A percentile compares a stretch with the other conserved stretches of the same genome.
phyloP scores from a whole-genome alignment of 2,797 vertebrate genomes.

The Forpus xanthops region DNA sequence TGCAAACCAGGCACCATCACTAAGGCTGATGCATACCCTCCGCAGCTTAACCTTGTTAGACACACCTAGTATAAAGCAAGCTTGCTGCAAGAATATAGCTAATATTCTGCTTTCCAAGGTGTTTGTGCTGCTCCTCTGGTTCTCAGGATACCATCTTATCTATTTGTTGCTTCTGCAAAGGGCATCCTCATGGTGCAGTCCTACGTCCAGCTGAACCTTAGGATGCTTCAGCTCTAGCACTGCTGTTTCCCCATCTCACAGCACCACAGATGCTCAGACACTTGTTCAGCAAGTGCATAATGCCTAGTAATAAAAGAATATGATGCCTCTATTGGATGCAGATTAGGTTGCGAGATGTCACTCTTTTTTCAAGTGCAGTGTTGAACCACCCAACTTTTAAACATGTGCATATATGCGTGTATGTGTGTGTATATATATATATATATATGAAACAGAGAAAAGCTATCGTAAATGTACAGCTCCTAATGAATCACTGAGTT shows the following conservation, averaged over 20 bases:
- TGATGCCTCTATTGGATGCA: background rate
- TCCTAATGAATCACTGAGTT: constrained; percentile 56
- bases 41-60: background rate
- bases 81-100: rapidly evolving
- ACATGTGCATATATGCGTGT: background rate
- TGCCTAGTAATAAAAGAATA: background rate
- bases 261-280: background rate
- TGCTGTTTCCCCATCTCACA: rapidly evolving
- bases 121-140: rapidly evolving
- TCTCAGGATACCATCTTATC: background rate
- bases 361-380: constrained; percentile 50
- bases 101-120: background rate
- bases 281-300: background rate
- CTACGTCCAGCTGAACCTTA: background rate
- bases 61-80: rapidly evolving
- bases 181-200: background rate
- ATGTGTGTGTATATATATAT: background rate
- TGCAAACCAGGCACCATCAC: background rate
- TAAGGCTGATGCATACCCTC: background rate
- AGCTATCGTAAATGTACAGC: constrained; percentile 14
- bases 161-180: background rate
- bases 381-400: constrained; percentile 55
- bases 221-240: background rate
- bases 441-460: constrained; percentile 43
- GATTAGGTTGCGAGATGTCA: background rate